Conservation (phyloP, 2,797 vertebrate species). For the Rhincodon typus region DNA sequence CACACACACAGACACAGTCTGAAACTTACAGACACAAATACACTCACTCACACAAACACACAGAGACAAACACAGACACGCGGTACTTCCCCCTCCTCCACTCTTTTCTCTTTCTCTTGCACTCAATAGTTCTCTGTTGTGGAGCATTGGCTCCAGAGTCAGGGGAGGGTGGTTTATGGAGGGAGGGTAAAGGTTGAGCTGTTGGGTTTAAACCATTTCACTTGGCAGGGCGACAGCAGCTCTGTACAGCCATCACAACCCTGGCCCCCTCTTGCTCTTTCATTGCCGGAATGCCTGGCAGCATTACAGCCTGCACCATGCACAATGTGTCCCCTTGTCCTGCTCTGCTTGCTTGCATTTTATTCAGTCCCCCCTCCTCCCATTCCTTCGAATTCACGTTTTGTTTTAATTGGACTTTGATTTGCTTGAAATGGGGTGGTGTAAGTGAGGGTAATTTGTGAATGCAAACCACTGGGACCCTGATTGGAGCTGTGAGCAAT, state of each 20-base stretch:
- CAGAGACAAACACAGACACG: not conserved
- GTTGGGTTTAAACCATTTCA: not conserved
- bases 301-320: not conserved
- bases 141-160: not conserved
- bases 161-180: no score
- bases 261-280: not conserved
- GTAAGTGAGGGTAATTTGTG: conserved; percentile 4
- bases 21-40: no score
- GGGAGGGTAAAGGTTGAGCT: not conserved
- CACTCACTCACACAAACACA: not conserved
- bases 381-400: not conserved
- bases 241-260: not conserved
- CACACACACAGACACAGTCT: no score
- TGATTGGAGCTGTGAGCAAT: not conserved
- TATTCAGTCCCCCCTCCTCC: not conserved
- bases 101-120: not conserved
- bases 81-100: not conserved
- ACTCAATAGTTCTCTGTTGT: not conserved
- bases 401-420: not conserved
- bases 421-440: not conserved
- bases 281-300: not conserved
- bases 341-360: no score
- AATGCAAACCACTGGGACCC: conserved; percentile 9
- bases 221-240: not conserved
- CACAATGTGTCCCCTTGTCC: not conserved